Conservation (phyloP, 2,113 vertebrate species). For the Urocitellus parryii region DNA sequence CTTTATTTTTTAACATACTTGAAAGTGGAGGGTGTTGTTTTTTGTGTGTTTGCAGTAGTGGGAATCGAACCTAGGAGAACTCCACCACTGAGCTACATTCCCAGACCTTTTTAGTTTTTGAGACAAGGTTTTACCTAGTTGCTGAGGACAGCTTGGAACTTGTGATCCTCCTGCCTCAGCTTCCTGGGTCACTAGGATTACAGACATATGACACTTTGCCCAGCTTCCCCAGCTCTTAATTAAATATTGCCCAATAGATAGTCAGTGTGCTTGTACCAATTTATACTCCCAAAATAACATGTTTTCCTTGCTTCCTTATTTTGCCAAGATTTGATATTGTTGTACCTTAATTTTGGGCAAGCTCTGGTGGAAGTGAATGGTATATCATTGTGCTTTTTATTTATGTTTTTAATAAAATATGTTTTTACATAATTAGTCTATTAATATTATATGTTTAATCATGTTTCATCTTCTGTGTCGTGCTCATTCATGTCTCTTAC, state of each 20-base stretch:
- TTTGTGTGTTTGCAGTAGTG: not conserved
- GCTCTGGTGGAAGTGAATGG: not conserved
- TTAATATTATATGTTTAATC: not conserved
- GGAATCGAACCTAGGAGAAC: not conserved
- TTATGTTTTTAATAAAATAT: constrained; percentile 37
- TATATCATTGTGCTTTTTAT: not conserved
- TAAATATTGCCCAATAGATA: not conserved
- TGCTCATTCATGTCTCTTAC: constrained; percentile 25
- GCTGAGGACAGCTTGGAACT: not conserved
- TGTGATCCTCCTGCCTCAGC: not conserved
- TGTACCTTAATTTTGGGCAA: constrained; percentile 41
- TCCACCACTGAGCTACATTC: not conserved
- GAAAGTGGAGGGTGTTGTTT: not conserved
- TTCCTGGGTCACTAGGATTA: too few relatives aligned
- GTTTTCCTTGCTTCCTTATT: not conserved
- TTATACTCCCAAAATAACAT: constrained; percentile 7
- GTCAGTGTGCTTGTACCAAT: not conserved
- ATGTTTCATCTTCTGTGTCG: constrained; percentile 34
- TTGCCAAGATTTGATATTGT: constrained; percentile 44
- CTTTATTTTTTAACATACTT: constrained; percentile 16
- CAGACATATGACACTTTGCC: too few relatives aligned
- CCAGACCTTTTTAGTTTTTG: too few relatives aligned
- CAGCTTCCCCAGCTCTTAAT: not conserved
- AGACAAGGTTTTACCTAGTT: too few relatives aligned
- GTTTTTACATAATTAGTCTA: constrained; percentile 6